Base-by-base conservation (phyloP, 2,888 invertebrate genomes). In the Agrochola macilenta region DNA sequence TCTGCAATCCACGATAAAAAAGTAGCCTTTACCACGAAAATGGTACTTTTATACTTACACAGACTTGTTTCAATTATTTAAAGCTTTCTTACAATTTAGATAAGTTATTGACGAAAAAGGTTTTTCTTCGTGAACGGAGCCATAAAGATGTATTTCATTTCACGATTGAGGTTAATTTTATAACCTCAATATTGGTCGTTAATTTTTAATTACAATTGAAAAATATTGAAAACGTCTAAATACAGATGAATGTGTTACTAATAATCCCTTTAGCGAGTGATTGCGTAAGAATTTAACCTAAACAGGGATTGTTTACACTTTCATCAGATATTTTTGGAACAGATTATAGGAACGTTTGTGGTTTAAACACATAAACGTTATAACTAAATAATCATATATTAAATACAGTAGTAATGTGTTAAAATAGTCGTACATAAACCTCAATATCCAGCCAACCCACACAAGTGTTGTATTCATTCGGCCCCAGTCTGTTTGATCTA, bases 401-500 rank as follows among this genome's bases (percentile, higher is more conserved):
- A 54, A 46, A 77, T 54, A 26, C 69, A 46, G 69, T 61, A 77
- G 61, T 61, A 12, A 69, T 35, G 23, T 54, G 35, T 66, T 76
- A 77, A 66, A 23, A 65, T 46, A 17, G n/a, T 35, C n/a, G 46
- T 57, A 69, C 35, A 66, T 60, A 74, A 82, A 69, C 66, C 63
- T 64, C 14, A 39, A 49, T 60, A 76, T 23, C 1, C 39, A 66
- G 73, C 60, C 54, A 64, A 69, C 58, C 69, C 49, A 75, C 57
- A 66, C 61, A 46, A 52, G 58, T 52, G 35, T 52, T 74, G 65
- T 74, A 73, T 81, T 74, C 65, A 72, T 81, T 74, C 20, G 49
- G 30, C 57, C n/a, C 17, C 52, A 35, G 75, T 73, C 63, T 77
- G 81, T 83, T 84, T 84, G 83, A 84, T 84, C 81, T 81, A 72